Conservation (phyloP, 2,888 invertebrate species). For the Aromia moschata region DNA sequence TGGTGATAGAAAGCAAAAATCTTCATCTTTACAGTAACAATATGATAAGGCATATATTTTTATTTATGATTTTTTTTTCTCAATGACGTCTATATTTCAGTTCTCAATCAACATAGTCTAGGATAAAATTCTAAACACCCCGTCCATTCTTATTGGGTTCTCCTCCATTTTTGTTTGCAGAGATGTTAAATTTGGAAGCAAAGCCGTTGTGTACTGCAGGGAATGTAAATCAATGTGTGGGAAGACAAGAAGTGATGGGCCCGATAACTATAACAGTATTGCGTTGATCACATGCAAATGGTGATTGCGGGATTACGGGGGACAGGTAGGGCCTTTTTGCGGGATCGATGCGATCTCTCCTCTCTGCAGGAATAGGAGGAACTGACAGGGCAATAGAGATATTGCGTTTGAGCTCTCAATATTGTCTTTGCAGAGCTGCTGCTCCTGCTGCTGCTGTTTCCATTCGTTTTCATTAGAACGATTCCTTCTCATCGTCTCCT, state of each 20-base stretch:
- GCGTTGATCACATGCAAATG: slow-evolving; percentile 36
- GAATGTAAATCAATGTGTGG: slow-evolving; percentile 23
- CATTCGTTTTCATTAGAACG: slow-evolving; percentile 57
- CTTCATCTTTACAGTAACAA: no score
- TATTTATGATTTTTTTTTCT: no score
- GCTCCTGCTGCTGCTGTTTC: slow-evolving; percentile 26
- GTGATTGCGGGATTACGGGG: slow-evolving; percentile 33
- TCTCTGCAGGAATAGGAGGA: slow-evolving; percentile 25
- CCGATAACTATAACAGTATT: slow-evolving; percentile 24
- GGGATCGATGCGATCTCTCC: slow-evolving; percentile 22
- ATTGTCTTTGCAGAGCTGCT: slow-evolving; percentile 52
- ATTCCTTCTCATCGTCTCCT: slow-evolving; percentile 52
- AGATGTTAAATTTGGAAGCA: no score
- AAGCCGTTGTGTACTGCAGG: no score
- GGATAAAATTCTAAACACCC: no score
- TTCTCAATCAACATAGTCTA: no score
- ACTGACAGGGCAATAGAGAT: slow-evolving; percentile 40
- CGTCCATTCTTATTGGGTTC: no score
- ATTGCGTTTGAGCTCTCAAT: slow-evolving; percentile 48
- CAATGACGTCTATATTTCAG: no score
- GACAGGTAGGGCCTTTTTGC: slow-evolving; percentile 36
- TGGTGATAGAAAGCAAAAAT: no score
- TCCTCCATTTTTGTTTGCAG: no score
- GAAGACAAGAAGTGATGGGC: slow-evolving; percentile 20
- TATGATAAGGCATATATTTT: no score